Evolutionary conservation across 1,140 invertebrate genomes (phyloP), one percentile per base, ranked within the genome.

Genomic region (Trachymyrmex septentrionalis): DNA sequence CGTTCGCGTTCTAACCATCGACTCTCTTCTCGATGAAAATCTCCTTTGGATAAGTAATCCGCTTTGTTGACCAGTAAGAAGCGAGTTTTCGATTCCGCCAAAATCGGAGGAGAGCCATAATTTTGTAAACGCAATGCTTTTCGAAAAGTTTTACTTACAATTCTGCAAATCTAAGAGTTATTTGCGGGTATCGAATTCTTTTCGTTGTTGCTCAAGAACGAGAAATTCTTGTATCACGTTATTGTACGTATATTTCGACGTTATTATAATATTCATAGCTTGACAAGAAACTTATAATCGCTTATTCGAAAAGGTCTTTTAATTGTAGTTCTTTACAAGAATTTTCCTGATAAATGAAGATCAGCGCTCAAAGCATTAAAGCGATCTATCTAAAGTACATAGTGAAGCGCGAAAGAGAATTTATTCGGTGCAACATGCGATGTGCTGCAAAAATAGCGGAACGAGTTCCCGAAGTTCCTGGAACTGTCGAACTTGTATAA

Each of bases 401-500:
- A 30, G 80, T 21, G 69, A 50, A 48, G 21, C 34, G 67, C 53
- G 53, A 61, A 73, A 21, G 55, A 48, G 63, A 84, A 84, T 84
- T 84, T 84, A 84, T 84, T 84, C 27, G 55, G 27, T 44, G 55
- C 69, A 84, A 84, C 69, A 84, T 67, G 48, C 38, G 69, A 73
- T 84, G 80, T 38, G 34, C 24, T 48, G 80, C 69, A 84, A 84
- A 84, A 84, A 82, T 82, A 82, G 69, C 67, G 67, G 38, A 75
- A 73, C 55, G 80, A 75, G 69, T 84, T 84, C 69, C 34, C 80
- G 2, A 84, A 84, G 80, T 84, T 84, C 55, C 38, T 50, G 38
- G 14, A 75, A 84, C 80, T 84, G 69, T 61, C 80, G 80, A 84
- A 84, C 80, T 84, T 61, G 80, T 61, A 84, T 73, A 84, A 84